These are phyloP conservation scores for Peromyscus melanophrys DNA, from an alignment of 2,797 vertebrate genomes.

Conservation along the genomic window DNA sequence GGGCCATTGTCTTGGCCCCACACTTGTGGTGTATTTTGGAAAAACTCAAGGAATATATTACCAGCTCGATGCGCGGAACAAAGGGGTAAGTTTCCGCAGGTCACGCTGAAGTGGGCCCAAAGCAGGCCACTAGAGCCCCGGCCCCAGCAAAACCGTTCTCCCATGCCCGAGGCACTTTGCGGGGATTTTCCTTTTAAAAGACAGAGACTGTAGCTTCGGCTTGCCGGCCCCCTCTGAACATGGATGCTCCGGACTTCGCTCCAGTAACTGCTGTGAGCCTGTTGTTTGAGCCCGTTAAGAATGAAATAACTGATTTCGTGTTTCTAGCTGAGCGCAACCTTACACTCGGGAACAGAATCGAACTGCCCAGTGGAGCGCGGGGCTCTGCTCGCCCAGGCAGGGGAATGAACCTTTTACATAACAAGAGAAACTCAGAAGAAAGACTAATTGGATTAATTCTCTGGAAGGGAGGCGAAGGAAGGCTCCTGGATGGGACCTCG, in stretches of 20 bases:
- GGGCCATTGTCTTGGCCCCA: conserved; percentile 72
- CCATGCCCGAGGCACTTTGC: conserved; percentile 67
- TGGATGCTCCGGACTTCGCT: not conserved
- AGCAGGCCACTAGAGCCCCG: conserved; percentile 71
- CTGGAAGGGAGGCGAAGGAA: conserved; percentile 86
- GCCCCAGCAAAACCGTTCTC: conserved; percentile 65
- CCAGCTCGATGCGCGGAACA: conserved; percentile 70
- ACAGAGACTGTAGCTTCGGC: not conserved
- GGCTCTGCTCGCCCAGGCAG: conserved; percentile 72
- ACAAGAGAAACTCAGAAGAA: conserved; percentile 89
- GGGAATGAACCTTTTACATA: conserved; percentile 88
- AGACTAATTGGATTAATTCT: conserved; percentile 91
- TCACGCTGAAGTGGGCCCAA: conserved; percentile 82
- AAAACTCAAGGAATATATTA: conserved; percentile 81
- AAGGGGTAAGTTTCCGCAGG: conserved; percentile 77
- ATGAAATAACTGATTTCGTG: conserved; percentile 40
- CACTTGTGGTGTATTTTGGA: conserved; percentile 80
- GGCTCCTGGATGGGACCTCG: conserved; percentile 84
- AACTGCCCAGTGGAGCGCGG: conserved; percentile 79
- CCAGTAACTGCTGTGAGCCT: conserved; percentile 21
- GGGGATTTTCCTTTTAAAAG: conserved; percentile 76
- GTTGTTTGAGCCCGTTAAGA: conserved; percentile 4
- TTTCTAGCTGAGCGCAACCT: not conserved
- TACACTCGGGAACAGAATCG: not conserved
- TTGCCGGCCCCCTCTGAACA: conserved; percentile 29